Percentiles rank a stretch among this genome's conserved stretches.
These are phyloP conservation scores for Ophthalmolycus amberensis DNA, from an alignment of 2,113 vertebrate species.

Conservation along the genomic window DNA sequence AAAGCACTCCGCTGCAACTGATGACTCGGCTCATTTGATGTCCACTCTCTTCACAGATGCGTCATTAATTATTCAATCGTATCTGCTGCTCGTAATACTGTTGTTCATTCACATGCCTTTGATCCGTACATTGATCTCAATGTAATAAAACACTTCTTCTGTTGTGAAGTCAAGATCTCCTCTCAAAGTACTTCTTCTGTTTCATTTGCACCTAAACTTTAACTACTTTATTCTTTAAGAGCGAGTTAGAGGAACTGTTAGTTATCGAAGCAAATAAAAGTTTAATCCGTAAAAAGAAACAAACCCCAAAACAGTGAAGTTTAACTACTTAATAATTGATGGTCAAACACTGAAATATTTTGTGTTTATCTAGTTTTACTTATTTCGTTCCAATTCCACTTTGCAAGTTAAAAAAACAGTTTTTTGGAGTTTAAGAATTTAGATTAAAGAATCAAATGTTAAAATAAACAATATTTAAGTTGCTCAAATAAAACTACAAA, in stretches of 20 bases:
- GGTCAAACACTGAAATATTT: neutral
- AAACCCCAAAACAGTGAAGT: neutral
- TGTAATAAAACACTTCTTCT: no score
- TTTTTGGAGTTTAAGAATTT: no score
- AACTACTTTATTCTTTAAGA: neutral
- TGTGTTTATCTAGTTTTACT: neutral
- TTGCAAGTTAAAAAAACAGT: neutral
- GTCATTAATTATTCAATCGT: constrained; percentile 13
- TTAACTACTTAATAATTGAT: neutral
- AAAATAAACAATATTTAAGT: neutral
- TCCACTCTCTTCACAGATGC: neutral
- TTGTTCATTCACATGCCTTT: constrained; percentile 7
- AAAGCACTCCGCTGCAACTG: constrained; percentile 21
- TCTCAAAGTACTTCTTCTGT: neutral
- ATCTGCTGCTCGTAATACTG: neutral
- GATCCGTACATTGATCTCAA: neutral
- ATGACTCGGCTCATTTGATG: constrained; percentile 44
- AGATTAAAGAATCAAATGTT: neutral
- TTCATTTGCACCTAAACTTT: neutral
- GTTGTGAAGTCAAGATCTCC: neutral
- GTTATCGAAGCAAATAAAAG: neutral
- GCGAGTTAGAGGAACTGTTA: neutral
- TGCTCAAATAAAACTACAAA: no score
- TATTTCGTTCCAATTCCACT: neutral
- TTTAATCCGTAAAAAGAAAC: neutral